A percentile compares a stretch with the other conserved stretches of the same genome.
Conservation (phyloP, 2,888 invertebrate genomes). For the Plebejus anna region DNA sequence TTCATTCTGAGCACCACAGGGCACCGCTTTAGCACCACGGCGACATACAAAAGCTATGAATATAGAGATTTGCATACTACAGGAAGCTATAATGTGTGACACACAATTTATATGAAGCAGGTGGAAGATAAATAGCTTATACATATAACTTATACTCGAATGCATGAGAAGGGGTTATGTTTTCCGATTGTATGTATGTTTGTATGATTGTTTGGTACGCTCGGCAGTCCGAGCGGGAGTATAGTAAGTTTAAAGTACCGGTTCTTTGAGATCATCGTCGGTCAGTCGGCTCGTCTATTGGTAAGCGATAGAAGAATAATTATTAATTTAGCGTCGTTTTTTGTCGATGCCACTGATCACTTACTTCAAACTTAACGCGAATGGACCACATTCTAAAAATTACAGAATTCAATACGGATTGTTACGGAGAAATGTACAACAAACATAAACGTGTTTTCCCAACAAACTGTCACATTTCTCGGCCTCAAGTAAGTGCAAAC, state of each 20-base stretch:
- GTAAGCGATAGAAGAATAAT: too few relatives aligned
- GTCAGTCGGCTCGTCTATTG: too few relatives aligned
- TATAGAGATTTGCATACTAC: background rate
- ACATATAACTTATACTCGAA: too few relatives aligned
- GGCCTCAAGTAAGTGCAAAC: background rate
- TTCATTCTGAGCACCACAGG: background rate
- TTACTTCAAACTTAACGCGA: background rate
- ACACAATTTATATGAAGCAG: background rate
- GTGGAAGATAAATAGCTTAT: background rate
- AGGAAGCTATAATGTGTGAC: background rate
- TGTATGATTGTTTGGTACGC: too few relatives aligned
- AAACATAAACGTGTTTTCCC: constrained; percentile 19
- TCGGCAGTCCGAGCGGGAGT: too few relatives aligned
- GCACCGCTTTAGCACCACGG: background rate
- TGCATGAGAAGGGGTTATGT: too few relatives aligned
- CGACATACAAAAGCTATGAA: constrained; percentile 1
- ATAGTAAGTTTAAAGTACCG: too few relatives aligned
- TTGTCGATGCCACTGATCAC: background rate
- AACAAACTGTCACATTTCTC: constrained; percentile 23
- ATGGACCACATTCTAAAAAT: background rate
- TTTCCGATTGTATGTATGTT: too few relatives aligned
- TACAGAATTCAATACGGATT: background rate
- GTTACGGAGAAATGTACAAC: constrained; percentile 8
- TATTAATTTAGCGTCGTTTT: too few relatives aligned
- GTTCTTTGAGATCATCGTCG: too few relatives aligned